Evolutionary conservation across 1,140 invertebrate species (phyloP).

Genomic region (Eumaeus atala): DNA sequence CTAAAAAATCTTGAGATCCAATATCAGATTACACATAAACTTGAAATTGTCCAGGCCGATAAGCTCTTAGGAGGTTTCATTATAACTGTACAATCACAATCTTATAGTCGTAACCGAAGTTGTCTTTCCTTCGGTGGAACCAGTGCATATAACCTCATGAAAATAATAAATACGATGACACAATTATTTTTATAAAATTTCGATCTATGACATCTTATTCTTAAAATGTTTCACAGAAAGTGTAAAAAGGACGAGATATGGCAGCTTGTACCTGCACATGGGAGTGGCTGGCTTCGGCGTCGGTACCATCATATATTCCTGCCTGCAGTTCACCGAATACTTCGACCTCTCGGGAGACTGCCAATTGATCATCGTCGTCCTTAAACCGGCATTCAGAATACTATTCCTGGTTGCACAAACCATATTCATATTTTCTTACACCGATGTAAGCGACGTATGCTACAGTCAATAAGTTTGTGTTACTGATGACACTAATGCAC

Average conservation of each 20-base stretch:
- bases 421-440: constrained; percentile 81
- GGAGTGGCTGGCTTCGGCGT: constrained; percentile 80
- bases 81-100: too few species aligned
- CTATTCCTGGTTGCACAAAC: constrained; percentile 79
- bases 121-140: too few species aligned
- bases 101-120: too few species aligned
- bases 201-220: background rate
- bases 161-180: too few species aligned
- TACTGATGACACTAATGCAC: background rate
- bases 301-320: constrained; percentile 81
- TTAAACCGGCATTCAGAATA: constrained; percentile 76
- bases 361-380: constrained; percentile 72
- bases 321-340: constrained; percentile 79
- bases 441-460: constrained; percentile 68
- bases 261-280: constrained; percentile 79
- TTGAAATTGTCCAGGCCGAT: too few species aligned
- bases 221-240: constrained; percentile 34
- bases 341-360: constrained; percentile 76
- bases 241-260: constrained; percentile 51
- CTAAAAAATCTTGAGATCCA: too few species aligned
- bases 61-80: too few species aligned
- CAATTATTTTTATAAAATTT: too few species aligned
- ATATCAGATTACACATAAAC: too few species aligned
- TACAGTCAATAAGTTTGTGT: background rate
- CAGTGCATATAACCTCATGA: too few species aligned